These are phyloP conservation scores for Heloderma charlesbogerti DNA, from an alignment of 2,113 vertebrate genomes.

Conservation along the genomic window DNA sequence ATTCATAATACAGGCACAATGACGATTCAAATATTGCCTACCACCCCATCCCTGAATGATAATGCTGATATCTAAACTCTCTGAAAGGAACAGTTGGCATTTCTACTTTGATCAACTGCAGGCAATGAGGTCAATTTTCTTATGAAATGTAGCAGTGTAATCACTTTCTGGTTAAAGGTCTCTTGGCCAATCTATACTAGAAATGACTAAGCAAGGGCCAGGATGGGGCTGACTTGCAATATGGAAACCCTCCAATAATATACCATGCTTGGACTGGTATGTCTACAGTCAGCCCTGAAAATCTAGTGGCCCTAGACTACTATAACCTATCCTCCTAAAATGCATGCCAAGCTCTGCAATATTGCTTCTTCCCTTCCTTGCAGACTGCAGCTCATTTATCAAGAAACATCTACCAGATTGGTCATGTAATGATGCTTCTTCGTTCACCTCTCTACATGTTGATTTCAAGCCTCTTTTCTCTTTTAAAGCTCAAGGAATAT, in stretches of 20 bases:
- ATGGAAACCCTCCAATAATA: background rate
- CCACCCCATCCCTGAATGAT: background rate
- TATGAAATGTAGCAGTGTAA: background rate
- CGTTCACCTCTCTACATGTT: background rate
- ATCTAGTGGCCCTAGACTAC: background rate
- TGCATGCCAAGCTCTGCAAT: background rate
- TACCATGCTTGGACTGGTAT: background rate
- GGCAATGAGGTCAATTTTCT: background rate
- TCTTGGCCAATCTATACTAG: background rate
- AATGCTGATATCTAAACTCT: background rate
- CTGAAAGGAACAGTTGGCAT: background rate
- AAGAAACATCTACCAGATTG: background rate
- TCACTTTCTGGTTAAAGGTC: background rate
- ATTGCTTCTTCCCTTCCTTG: background rate
- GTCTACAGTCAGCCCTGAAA: background rate
- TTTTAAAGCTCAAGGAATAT: background rate
- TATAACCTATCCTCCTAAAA: background rate
- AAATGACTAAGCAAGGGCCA: constrained; percentile 17
- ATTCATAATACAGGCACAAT: background rate
- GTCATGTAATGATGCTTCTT: background rate
- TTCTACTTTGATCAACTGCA: constrained; percentile 9
- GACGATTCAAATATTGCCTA: background rate
- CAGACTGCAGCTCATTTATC: background rate
- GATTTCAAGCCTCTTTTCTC: background rate
- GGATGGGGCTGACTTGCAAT: background rate